Base-by-base conservation (phyloP, 2,888 invertebrate genomes). In the Cryptus armator region DNA sequence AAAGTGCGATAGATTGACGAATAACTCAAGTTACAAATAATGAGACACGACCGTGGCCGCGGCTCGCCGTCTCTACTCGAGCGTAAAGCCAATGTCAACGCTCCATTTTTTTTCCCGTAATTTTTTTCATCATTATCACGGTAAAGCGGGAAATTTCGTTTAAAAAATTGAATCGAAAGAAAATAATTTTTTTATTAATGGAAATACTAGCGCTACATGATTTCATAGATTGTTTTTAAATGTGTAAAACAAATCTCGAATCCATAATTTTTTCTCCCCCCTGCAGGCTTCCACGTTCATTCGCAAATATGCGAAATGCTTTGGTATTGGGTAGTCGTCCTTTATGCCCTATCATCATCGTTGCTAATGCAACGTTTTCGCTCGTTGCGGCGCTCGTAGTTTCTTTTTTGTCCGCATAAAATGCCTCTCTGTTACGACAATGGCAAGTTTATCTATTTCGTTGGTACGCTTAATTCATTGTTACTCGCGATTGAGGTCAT, bases 401-500 rank as follows among this genome's bases (percentile, higher is more conserved):
- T 80, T 76, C 7, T 72, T 75, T 78, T 84, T 87, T 66, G 71
- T 85, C 56, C 71, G 53, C 70, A 64, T 66, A 68, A 75, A 48
- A 75, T 32, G 4, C 19, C n/a, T 43, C 53, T 43, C 12, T 56
- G 9, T 43, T n/a, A 59, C 19, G 37, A 37, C 37, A 37, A 9
- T 10, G 51, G 2, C 3, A 19, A 46, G 67, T 62, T 62, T 48
- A 43, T 62, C 29, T 7, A 32, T 53, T 62, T 62, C n/a, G 68
- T 66, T 29, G 46, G 71, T 71, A 67, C 56, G 46, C 56, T 82
- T 59, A 46, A 77, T 82, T 71, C 71, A 51, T 82, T 59, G 66
- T 82, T 77, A 77, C 37, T 53, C 37, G 53, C 46, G 19, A 87
- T 87, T 86, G 88, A 88, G 90, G 90, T 90, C 90, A 91, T 91